Percentiles rank a stretch among this genome's conserved stretches.
phyloP scores from a whole-genome alignment of 2,797 vertebrate genomes.

The Stomatorhinus walkeri region DNA sequence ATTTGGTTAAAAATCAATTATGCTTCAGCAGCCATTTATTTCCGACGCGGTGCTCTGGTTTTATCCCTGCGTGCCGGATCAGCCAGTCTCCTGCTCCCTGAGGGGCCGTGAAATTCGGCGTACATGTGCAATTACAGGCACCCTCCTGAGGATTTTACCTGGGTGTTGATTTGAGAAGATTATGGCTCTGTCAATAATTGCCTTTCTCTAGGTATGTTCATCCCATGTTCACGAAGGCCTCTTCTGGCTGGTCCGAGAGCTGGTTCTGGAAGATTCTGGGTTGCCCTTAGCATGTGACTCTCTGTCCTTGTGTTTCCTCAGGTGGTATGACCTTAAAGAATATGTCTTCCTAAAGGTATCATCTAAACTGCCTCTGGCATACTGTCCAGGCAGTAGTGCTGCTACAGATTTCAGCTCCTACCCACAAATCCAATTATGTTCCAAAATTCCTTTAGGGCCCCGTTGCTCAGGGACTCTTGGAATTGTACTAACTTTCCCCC shows the following conservation, averaged over 20 bases:
- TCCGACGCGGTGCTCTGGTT: not conserved
- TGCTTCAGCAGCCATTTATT: not conserved
- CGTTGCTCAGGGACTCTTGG: not conserved
- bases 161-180: not conserved
- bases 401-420: not conserved
- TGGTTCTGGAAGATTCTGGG: not conserved
- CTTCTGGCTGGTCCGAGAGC: not conserved
- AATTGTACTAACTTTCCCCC: not conserved
- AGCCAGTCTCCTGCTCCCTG: not conserved
- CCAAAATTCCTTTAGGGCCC: not conserved
- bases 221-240: not conserved
- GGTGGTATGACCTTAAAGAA: too few species aligned
- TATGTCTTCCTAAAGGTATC: not conserved
- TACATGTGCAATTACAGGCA: not conserved
- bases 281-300: not conserved
- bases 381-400: not conserved
- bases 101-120: not conserved
- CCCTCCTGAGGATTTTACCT: not conserved
- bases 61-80: not conserved
- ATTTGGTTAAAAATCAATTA: slow-evolving; percentile 18
- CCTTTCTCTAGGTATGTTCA: not conserved
- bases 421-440: not conserved
- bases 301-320: not conserved
- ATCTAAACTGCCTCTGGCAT: not conserved
- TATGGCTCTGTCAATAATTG: not conserved